Evolutionary conservation across 1,140 invertebrate species (phyloP), one percentile per base, ranked within the genome.

Genomic region (Drosophila kurseongensis): DNA sequence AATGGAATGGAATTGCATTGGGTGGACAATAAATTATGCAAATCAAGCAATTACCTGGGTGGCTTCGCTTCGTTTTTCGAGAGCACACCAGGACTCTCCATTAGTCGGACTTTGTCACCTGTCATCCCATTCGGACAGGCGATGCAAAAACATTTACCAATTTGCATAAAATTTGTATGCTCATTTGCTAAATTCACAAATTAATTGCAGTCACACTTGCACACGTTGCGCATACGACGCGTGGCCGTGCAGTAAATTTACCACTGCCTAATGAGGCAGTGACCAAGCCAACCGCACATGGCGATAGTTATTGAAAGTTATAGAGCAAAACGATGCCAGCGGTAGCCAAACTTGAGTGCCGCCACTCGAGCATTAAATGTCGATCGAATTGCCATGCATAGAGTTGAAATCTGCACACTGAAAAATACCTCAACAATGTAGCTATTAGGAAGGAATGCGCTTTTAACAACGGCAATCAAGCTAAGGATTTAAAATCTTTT

Each of bases 141-240:
- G 35, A 42, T 47, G 69, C 75, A 56, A 80, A 84, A 79, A 65
- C 73, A 80, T 80, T 75, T 55, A 44, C 51, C 65, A 86, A 86
- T 86, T 86, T 86, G 82, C 82, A 86, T 88, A 59, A 52, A 78
- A 85, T 78, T 82, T 88, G 69, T 56, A 82, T 78, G 83, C 78
- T 82, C 83, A 86, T 88, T 88, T 83, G 84, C 72, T 66, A 88
- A 88, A 86, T 83, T 79, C 72, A 83, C 84, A 83, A 80, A 88
- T 82, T 83, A 86, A 88, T 83, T 88, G 83, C 59, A 40, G 57
- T 63, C 55, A 61, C 81, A 54, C 66, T 29, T 41, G 51, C 59
- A 44, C 60, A 60, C 36, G 8, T 55, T 65, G 55, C 72, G 57
- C 57, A 77, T 59, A 77, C 54, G 75, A 38, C 27, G 23, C 56